phyloP scores from a whole-genome alignment of 2,888 invertebrate species.

The Plagiodera versicolora region DNA sequence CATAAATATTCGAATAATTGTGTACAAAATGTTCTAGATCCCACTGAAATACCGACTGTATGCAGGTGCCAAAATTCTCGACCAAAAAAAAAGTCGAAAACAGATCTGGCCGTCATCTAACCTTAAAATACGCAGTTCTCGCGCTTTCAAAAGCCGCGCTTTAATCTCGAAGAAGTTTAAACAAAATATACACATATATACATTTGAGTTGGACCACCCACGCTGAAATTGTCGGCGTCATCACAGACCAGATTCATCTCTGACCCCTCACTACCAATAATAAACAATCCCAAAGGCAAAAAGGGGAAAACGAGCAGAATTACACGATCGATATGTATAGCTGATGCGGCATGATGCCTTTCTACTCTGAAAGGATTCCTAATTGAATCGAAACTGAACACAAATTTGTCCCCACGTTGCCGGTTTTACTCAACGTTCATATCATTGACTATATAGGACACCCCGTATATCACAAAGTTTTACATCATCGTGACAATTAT shows the following conservation, averaged over 20 bases:
- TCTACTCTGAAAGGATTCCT: too few relatives aligned
- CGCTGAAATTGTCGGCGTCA: slow-evolving; percentile 1
- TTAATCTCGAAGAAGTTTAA: slow-evolving; percentile 33
- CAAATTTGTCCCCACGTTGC: too few relatives aligned
- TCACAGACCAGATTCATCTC: slow-evolving; percentile 9
- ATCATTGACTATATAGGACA: too few relatives aligned
- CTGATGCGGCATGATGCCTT: background rate
- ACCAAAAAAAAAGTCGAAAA: background rate
- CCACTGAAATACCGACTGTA: too few relatives aligned
- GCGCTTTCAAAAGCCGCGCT: slow-evolving; percentile 17
- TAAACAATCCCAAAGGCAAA: slow-evolving; percentile 11
- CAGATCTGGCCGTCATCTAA: background rate
- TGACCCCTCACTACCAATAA: slow-evolving; percentile 13
- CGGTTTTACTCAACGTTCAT: too few relatives aligned
- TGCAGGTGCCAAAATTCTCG: too few relatives aligned
- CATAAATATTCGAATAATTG: too few relatives aligned
- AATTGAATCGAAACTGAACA: too few relatives aligned
- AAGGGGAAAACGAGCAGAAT: background rate
- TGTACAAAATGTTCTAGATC: too few relatives aligned
- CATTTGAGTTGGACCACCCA: slow-evolving; percentile 36
- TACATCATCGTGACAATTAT: too few relatives aligned
- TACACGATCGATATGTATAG: background rate
- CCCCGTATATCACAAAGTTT: too few relatives aligned
- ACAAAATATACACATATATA: slow-evolving; percentile 37
- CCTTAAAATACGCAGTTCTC: background rate